Base-by-base conservation (phyloP, 2,888 invertebrate species). In the Cepaea hortensis region DNA sequence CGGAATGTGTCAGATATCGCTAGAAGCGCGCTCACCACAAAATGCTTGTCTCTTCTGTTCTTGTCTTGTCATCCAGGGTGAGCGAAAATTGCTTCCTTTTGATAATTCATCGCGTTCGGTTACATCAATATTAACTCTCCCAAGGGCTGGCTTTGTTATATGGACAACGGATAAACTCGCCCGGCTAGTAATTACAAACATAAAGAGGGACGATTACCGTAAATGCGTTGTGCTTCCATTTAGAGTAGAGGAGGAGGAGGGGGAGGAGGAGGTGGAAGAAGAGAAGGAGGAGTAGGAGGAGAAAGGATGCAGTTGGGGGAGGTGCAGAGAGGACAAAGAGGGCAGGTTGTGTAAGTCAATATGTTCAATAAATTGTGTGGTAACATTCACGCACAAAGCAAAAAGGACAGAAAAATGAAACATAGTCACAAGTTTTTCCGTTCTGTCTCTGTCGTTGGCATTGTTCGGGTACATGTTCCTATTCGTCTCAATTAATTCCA, bases 61-160 rank as follows among this genome's bases (percentile, higher is more conserved):
- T 35, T 61, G 23, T 77, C 79, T 61, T 79, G 79, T 62, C 79
- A 20, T 20, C 20, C 55, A 62, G 61, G 23, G 62, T 46, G 62
- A 79, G 79, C 13, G 79, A 23, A 79, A 79, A 79, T 79, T 79
- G 79, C 62, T 6, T 46, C 55, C 35, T 46, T 79, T 79, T 62
- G 55, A 35, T 79, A 79, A 62, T 65, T 79, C 62, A 79, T 35
- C 79, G 79, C 61, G 61, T 79, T 79, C 46, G 18, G 79, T 79
- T 77, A 46, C 62, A 62, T 79, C 79, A 79, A 79, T 79, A 79
- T 79, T 79, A 79, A 79, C 79, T 62, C 79, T 23, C 11, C 55
- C 35, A 62, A 35, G 35, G 35, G n/a, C 35, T 50, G 13, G 20
- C 20, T 76, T 79, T 79, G 61, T 79, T 61, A 9, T 18, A 2